phyloP scores from a whole-genome alignment of 2,113 vertebrate species.

The Halichoeres trimaculatus region DNA sequence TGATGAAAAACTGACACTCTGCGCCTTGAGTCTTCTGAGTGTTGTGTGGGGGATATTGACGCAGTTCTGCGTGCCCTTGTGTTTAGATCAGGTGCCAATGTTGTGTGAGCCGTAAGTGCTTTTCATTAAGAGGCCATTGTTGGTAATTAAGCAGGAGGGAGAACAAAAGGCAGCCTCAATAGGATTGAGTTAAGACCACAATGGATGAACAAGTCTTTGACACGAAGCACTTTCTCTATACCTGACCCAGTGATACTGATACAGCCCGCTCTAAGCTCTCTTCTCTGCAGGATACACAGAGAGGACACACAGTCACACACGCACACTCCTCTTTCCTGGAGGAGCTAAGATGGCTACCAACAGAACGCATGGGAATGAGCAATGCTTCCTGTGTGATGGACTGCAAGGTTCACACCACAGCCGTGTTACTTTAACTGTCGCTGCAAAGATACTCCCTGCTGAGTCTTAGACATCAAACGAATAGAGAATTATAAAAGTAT shows the following conservation, averaged over 20 bases:
- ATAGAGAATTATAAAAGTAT: background rate
- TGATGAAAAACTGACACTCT: slow-evolving; percentile 59
- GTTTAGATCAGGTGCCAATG: slow-evolving; percentile 28
- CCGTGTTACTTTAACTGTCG: slow-evolving; percentile 25
- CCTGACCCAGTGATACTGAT: slow-evolving; percentile 67
- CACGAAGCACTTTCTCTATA: slow-evolving; percentile 74
- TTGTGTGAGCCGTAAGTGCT: slow-evolving; percentile 34
- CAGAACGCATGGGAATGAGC: slow-evolving; percentile 56
- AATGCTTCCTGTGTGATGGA: slow-evolving; percentile 33
- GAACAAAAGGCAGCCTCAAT: slow-evolving; percentile 58
- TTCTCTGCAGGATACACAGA: slow-evolving; percentile 16
- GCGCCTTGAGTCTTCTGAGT: slow-evolving; percentile 31
- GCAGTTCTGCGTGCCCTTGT: slow-evolving; percentile 49
- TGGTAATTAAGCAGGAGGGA: slow-evolving; percentile 65
- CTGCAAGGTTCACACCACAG: slow-evolving; percentile 6
- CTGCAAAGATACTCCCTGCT: slow-evolving; percentile 11
- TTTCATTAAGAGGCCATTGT: slow-evolving; percentile 54
- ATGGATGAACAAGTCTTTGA: slow-evolving; percentile 66
- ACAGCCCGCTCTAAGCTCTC: slow-evolving; percentile 56
- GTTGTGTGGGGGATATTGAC: slow-evolving; percentile 10
- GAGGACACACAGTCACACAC: slow-evolving; percentile 43
- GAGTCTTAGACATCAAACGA: background rate
- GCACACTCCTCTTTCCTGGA: slow-evolving; percentile 42
- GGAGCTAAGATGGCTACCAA: slow-evolving; percentile 62
- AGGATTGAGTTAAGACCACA: slow-evolving; percentile 54